These are phyloP conservation scores for Thysanoteuthis rhombus DNA, from an alignment of 2,888 invertebrate genomes.

Conservation along the genomic window DNA sequence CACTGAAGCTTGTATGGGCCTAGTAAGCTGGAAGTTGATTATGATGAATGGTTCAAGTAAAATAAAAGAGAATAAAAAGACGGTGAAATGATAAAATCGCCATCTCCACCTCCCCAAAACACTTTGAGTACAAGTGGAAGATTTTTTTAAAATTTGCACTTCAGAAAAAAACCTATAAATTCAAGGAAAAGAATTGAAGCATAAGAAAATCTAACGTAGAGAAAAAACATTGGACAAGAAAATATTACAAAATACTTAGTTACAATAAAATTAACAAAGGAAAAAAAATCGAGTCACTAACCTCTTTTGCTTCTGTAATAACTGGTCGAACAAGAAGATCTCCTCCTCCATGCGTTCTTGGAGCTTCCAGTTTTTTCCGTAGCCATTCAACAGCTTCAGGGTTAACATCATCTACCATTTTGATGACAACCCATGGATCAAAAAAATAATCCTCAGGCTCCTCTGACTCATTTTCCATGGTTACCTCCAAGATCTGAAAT, in stretches of 20 bases:
- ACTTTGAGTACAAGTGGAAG: too few species aligned
- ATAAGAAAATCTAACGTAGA: background rate
- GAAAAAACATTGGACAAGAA: background rate
- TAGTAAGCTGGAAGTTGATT: too few species aligned
- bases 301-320: conserved; percentile 55
- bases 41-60: too few species aligned
- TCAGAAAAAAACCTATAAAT: background rate
- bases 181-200: background rate
- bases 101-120: too few species aligned
- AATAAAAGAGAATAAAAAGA: too few species aligned
- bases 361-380: conserved; percentile 53
- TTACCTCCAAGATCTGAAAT: background rate
- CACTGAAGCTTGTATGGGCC: too few species aligned
- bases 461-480: conserved; percentile 25
- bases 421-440: conserved; percentile 58
- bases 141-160: too few species aligned
- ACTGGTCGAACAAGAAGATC: conserved; percentile 54
- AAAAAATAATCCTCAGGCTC: conserved; percentile 38
- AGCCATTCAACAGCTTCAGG: conserved; percentile 61
- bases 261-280: background rate
- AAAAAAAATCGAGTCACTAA: conserved; percentile 37
- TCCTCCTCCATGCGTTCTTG: conserved; percentile 51
- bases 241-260: background rate
- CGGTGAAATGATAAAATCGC: too few species aligned
- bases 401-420: conserved; percentile 53